These are phyloP conservation scores for Rhinophrynus dorsalis DNA, from an alignment of 2,797 vertebrate species.

Conservation along the genomic window DNA sequence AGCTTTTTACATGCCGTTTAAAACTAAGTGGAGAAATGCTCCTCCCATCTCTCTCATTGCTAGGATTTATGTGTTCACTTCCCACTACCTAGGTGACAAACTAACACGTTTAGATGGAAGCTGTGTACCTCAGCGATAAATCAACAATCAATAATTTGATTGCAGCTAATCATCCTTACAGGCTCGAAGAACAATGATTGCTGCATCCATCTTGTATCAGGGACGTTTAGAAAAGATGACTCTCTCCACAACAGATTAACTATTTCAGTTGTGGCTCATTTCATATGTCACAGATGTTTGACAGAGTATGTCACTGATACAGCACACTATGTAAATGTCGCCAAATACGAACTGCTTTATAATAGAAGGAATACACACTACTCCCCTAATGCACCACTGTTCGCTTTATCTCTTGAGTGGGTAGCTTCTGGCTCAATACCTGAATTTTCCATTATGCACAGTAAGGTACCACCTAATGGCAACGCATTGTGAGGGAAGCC, in stretches of 20 bases:
- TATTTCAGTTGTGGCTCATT: constrained; percentile 29
- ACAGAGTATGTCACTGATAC: constrained; percentile 61
- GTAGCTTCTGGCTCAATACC: no score
- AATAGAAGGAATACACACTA: not conserved
- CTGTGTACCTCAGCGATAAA: constrained; percentile 74
- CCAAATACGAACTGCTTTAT: not conserved
- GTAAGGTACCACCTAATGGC: no score
- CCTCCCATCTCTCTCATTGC: constrained; percentile 60
- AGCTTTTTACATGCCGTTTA: constrained; percentile 21
- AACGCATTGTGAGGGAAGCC: no score
- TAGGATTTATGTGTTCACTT: constrained; percentile 68
- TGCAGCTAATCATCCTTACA: constrained; percentile 75
- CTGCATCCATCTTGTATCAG: constrained; percentile 70
- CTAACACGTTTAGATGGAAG: constrained; percentile 69
- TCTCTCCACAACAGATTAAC: constrained; percentile 46
- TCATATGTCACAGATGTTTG: constrained; percentile 62
- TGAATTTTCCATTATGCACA: no score
- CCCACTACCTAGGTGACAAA: constrained; percentile 57
- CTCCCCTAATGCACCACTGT: no score
- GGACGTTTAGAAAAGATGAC: constrained; percentile 61
- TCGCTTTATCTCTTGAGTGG: no score
- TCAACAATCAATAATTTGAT: constrained; percentile 76
- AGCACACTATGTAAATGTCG: not conserved
- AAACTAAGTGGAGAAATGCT: constrained; percentile 59
- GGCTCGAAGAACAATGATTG: constrained; percentile 72